Evolutionary conservation across 2,797 vertebrate species (phyloP).

Genomic region (Cirrhinus molitorella): DNA sequence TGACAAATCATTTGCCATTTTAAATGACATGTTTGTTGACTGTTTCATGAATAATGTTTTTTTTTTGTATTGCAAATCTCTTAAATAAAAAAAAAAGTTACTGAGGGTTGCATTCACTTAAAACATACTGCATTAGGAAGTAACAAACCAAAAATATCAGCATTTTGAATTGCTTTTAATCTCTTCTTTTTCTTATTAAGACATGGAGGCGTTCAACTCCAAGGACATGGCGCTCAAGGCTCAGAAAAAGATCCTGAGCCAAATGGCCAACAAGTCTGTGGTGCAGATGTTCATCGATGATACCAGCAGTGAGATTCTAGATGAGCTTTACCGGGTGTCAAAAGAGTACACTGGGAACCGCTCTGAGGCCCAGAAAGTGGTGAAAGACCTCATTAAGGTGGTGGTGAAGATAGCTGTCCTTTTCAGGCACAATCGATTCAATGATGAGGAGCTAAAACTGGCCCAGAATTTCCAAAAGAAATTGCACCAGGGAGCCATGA

Average conservation of each 20-base stretch:
- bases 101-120: neutral
- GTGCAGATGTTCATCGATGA: constrained; percentile 92
- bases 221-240: constrained; percentile 87
- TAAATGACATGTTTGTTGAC: neutral
- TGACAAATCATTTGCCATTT: neutral
- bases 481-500: constrained; percentile 88
- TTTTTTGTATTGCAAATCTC: neutral
- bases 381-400: constrained; percentile 91
- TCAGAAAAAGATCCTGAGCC: constrained; percentile 92
- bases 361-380: constrained; percentile 85
- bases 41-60: neutral
- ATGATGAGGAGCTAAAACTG: constrained; percentile 78
- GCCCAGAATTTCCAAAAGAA: constrained; percentile 88
- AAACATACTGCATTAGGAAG: neutral
- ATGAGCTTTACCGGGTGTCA: constrained; percentile 91
- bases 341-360: constrained; percentile 85
- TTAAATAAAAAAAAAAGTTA: neutral
- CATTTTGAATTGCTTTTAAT: constrained; percentile 27
- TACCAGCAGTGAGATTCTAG: constrained; percentile 88
- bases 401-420: constrained; percentile 89
- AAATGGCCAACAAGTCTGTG: constrained; percentile 86
- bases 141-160: neutral
- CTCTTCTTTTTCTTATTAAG: constrained; percentile 57
- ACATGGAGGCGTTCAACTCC: constrained; percentile 88
- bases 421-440: constrained; percentile 86